phyloP scores from a whole-genome alignment of 2,797 vertebrate genomes.

The Tokudaia muenninki region DNA sequence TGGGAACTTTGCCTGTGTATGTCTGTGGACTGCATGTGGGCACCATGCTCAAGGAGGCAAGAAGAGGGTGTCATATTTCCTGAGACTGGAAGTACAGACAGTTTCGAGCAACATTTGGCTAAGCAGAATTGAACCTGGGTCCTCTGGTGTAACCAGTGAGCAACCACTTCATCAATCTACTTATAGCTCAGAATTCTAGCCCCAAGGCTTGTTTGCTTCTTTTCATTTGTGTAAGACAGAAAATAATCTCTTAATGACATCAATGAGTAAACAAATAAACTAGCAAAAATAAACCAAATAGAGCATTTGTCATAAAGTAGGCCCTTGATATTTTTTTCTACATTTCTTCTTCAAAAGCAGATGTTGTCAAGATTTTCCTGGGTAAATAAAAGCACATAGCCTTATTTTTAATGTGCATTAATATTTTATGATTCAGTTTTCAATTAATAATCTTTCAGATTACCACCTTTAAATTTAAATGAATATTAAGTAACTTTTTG shows the following conservation, averaged over 20 bases:
- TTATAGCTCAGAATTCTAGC: background rate
- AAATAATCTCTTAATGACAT: background rate
- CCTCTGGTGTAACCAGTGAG: background rate
- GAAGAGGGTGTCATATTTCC: background rate
- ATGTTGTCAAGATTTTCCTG: background rate
- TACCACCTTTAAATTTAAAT: background rate
- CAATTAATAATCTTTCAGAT: background rate
- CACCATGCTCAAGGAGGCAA: background rate
- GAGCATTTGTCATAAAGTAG: background rate
- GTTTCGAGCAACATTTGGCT: background rate
- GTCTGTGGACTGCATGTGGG: background rate
- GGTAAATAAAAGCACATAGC: background rate
- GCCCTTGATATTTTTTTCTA: background rate
- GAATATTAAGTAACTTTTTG: background rate
- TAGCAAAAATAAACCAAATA: constrained; percentile 10
- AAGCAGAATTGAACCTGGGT: background rate
- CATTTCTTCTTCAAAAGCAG: background rate
- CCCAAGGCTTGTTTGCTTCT: background rate
- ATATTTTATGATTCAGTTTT: background rate
- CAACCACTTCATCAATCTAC: background rate
- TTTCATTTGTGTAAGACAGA: background rate
- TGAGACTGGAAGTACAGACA: background rate
- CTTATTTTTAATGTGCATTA: constrained; percentile 11
- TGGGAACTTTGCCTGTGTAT: background rate
- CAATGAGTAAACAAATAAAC: constrained; percentile 26